phyloP scores from a whole-genome alignment of 2,888 invertebrate genomes.

The Perizoma affinitatum region DNA sequence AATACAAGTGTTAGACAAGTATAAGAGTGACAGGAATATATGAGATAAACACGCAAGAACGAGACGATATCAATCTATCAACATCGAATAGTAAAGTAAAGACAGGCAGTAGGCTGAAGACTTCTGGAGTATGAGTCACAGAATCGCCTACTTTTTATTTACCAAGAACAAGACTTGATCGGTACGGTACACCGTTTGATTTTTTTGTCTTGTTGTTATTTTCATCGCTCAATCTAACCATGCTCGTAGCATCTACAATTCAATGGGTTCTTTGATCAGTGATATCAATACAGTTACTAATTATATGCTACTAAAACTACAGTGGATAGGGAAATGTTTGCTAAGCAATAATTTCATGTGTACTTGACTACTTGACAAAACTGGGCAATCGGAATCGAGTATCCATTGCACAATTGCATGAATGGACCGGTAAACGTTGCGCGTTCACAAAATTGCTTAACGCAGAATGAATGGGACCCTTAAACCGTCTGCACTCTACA shows the following conservation, averaged over 20 bases:
- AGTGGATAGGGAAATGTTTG: conserved; percentile 34
- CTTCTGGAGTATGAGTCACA: conserved; percentile 68
- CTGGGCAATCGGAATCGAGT: conserved; percentile 50
- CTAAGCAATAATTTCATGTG: conserved; percentile 46
- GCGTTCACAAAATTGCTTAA: conserved; percentile 80
- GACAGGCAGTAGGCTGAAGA: conserved; percentile 52
- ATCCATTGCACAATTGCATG: conserved; percentile 69
- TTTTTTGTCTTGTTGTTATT: too few relatives aligned
- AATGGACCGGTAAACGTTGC: conserved; percentile 77
- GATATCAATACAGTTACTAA: background rate
- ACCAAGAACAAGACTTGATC: conserved; percentile 50
- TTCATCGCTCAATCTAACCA: too few relatives aligned
- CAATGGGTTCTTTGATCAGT: too few relatives aligned
- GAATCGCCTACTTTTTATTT: conserved; percentile 51
- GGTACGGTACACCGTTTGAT: conserved; percentile 30
- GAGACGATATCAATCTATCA: conserved; percentile 64
- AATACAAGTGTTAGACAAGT: conserved; percentile 54
- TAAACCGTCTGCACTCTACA: conserved; percentile 66
- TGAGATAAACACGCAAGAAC: conserved; percentile 51
- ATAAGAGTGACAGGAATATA: conserved; percentile 61
- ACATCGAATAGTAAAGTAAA: conserved; percentile 50
- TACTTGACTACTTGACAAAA: conserved; percentile 38
- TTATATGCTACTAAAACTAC: conserved; percentile 29
- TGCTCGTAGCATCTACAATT: too few relatives aligned
- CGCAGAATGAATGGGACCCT: conserved; percentile 80